Base-by-base conservation (phyloP, 2,888 invertebrate genomes). In the Drosophila pseudotalamancana region DNA sequence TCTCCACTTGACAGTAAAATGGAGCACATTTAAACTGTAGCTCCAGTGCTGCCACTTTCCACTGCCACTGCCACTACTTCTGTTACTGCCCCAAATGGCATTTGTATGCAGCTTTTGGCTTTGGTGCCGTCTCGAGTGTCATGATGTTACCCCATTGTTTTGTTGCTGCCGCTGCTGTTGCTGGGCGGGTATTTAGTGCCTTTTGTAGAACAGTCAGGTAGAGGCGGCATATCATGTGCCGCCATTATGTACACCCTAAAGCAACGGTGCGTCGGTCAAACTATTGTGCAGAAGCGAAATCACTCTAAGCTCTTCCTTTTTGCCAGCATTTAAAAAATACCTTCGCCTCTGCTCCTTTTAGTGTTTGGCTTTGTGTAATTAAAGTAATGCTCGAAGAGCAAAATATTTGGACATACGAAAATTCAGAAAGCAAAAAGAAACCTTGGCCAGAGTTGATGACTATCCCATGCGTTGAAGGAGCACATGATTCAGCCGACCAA, bases 171-270 rank as follows among this genome's bases (percentile, higher is more conserved):
- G 31, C 35, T 48, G 16, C 29, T 29, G 55, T 21, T 55, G 59
- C 59, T 48, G 46, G 42, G 31, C 71, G 43, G 23, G 29, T 37
- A 16, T 14, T 12, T 16, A 16, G 53, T 14, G 16, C 55, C 43
- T 31, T 51, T 61, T 55, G 62, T 55, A 50, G 63, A 25, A 31
- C 86, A 43, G 43, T 54, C 79, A 80, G 79, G 79, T 80, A 80
- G 86, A 85, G 86, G 88, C 88, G 88, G 88, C 80, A 80, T 80
- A 88, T 80, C 88, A 88, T 88, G 88, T 80, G 80, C 84, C 84
- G 43, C 21, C 32, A 76, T 72, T 64, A 61, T 65, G 32, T 56
- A 53, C 51, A 65, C 66, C 87, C 80, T 83, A 77, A 73, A 87
- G 80, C 72, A 78, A 60, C 80, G 80, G 79, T 53, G 56, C 56